Evolutionary conservation across 1,140 invertebrate genomes (phyloP).

Genomic region (Lycorma delicatula): DNA sequence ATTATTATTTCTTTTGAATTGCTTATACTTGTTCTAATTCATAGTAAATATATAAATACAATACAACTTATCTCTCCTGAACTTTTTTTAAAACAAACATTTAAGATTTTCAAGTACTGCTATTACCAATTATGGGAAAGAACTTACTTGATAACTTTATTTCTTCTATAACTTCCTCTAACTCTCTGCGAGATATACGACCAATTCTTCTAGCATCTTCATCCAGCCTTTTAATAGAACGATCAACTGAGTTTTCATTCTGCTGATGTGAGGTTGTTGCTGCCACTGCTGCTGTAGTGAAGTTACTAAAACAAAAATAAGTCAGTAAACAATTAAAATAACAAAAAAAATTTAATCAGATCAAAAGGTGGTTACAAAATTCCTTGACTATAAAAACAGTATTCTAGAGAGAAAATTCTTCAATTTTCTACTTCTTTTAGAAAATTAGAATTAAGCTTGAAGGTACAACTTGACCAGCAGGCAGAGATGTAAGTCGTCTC

Average conservation of each 20-base stretch:
- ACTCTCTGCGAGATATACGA: slow-evolving; percentile 55
- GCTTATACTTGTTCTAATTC: too few species aligned
- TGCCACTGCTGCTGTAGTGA: slow-evolving; percentile 22
- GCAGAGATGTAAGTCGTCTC: not conserved
- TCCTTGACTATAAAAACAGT: not conserved
- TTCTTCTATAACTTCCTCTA: slow-evolving; percentile 64
- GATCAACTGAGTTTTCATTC: slow-evolving; percentile 46
- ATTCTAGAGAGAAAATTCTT: not conserved
- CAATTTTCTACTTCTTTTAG: slow-evolving; percentile 32
- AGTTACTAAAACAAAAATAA: not conserved
- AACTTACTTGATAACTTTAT: slow-evolving; percentile 47
- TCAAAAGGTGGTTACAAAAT: not conserved
- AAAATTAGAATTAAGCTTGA: slow-evolving; percentile 24
- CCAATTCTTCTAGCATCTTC: slow-evolving; percentile 57
- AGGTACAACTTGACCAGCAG: slow-evolving; percentile 6
- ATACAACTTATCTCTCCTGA: too few species aligned
- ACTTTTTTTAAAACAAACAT: too few species aligned
- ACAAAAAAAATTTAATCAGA: not conserved
- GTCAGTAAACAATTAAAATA: not conserved
- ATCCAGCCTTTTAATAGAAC: slow-evolving; percentile 53
- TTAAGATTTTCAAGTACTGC: too few species aligned
- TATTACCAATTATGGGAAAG: too few species aligned
- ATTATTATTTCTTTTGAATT: too few species aligned
- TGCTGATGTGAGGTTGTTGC: slow-evolving; percentile 31
- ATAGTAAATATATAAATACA: too few species aligned